Evolutionary conservation across 2,113 vertebrate genomes (phyloP).

Genomic region (Pelecanus crispus): DNA sequence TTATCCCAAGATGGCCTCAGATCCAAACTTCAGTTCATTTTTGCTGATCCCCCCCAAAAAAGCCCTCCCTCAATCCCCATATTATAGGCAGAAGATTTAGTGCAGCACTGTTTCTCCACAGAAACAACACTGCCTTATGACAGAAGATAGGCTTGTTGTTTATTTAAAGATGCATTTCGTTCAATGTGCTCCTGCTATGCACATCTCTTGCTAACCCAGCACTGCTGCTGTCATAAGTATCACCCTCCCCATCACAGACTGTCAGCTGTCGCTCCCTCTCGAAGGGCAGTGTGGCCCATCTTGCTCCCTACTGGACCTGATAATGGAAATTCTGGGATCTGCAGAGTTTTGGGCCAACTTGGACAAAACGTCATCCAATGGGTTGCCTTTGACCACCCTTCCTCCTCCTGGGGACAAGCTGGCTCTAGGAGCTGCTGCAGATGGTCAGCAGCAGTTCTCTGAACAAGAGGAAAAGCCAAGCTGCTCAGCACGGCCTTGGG

Average conservation of each 20-base stretch:
- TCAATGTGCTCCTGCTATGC: background rate
- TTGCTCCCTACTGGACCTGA: background rate
- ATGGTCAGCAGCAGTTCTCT: background rate
- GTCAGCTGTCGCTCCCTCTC: accelerated
- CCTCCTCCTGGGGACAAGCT: background rate
- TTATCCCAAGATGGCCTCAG: no score
- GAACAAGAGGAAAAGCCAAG: background rate
- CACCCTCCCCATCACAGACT: background rate
- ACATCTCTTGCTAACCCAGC: background rate
- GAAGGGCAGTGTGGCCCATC: background rate
- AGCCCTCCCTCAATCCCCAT: no score
- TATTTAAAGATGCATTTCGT: background rate
- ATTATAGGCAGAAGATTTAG: background rate
- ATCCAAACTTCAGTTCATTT: background rate
- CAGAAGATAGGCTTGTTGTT: background rate
- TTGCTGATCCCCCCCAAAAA: background rate
- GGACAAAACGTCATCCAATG: background rate
- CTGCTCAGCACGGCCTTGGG: accelerated
- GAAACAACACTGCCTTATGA: background rate
- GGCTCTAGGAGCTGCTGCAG: background rate
- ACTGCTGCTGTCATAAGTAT: background rate
- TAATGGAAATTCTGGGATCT: background rate
- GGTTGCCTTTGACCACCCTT: background rate
- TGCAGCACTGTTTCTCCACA: background rate
- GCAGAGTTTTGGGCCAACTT: background rate